Evolutionary conservation across 2,797 vertebrate species (phyloP), one percentile per base, ranked within the genome.

Genomic region (Chaetodon trifasciatus): DNA sequence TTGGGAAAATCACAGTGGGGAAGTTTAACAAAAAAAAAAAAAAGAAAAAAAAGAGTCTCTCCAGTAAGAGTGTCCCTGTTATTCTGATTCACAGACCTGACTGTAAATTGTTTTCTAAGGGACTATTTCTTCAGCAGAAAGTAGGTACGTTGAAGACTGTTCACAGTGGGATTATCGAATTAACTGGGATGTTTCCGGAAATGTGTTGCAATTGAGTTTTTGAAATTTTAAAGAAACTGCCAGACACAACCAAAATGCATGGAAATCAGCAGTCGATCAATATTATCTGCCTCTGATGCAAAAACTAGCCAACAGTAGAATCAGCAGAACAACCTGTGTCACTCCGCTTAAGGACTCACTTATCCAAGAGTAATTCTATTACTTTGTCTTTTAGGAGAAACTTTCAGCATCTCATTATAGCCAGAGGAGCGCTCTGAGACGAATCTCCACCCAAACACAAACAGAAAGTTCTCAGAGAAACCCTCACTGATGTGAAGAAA

Each of bases 251-350:
- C 17, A 1, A 35, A 57, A 40, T 53, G 19, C 37, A 74, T 42
- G 60, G 44, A 74, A 60, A 65, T 60, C 58, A 70, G 3, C 69
- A 57, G 40, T 13, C 24, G 32, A 17, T 66, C 44, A 70, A 10
- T 52, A 56, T 65, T 49, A 67, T 35, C 40, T 40, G 39, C 19
- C 32, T 35, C 16, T 55, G 46, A 49, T 64, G 13, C 50, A 61
- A 35, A 46, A 82, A 65, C 44, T 70, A 64, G 57, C 62, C 74
- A 52, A 12, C 50, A 57, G 2, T 21, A 40, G 74, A 75, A 70
- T 65, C 2, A 24, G 58, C 44, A 23, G 3, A 3, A 23, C 37
- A 66, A 60, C 61, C 73, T 64, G 52, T 57, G 50, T 75, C 75
- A 37, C 55, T 67, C 21, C 5, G n/a, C 61, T 82, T 55, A 40